Conservation (phyloP, 2,113 vertebrate species). For the chimpanzee (Pan troglodytes) region NHGRI_mPanTro3-v2.1_pri NC_072411.2:19792001-19792500, state of each 20-base stretch:
- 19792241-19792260: neutral
- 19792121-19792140: neutral
- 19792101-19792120: neutral
- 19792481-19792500: conserved; percentile 35
- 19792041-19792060: neutral
- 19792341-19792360: neutral
- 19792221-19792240: neutral
- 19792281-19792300: neutral
- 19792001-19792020: neutral
- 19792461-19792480: conserved; percentile 16
- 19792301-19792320: neutral
- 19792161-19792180: neutral
- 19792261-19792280: neutral
- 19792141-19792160: neutral
- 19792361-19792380: neutral
- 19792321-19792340: neutral
- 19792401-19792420: neutral
- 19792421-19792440: neutral
- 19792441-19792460: neutral
- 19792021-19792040: neutral
- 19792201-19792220: neutral
- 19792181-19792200: neutral
- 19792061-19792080: neutral
- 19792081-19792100: neutral
- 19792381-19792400: neutral